Percentiles rank a stretch among this genome's conserved stretches.
Conservation (phyloP, 2,113 vertebrate genomes). For the Istiophorus platypterus region DNA sequence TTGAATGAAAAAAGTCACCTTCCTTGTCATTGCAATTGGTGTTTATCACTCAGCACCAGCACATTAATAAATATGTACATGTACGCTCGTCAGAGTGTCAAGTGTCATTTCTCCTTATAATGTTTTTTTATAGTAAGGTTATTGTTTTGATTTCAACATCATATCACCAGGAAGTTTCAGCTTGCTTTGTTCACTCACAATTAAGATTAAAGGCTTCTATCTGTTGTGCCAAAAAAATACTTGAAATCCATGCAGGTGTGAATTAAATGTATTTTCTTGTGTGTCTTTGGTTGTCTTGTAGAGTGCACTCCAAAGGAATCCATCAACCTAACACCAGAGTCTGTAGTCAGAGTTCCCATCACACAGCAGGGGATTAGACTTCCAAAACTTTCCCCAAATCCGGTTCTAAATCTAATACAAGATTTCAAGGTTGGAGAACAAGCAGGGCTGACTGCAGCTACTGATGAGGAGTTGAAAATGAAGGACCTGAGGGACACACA, state of each 20-base stretch:
- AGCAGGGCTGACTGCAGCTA: neutral
- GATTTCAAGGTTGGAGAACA: slow-evolving; percentile 32
- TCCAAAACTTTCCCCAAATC: neutral
- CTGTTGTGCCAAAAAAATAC: neutral
- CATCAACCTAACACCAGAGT: slow-evolving; percentile 10
- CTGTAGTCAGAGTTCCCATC: neutral
- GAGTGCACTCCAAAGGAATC: neutral
- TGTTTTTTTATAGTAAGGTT: neutral
- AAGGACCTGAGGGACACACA: neutral
- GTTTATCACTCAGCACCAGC: neutral
- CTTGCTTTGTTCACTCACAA: neutral
- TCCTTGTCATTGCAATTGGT: no score
- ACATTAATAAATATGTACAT: neutral
- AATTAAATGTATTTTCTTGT: neutral
- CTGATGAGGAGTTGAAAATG: slow-evolving; percentile 8
- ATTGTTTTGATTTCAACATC: neutral
- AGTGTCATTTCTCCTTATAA: neutral
- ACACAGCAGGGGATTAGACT: neutral
- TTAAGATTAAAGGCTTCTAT: neutral
- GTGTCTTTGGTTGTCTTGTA: neutral
- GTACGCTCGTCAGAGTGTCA: neutral
- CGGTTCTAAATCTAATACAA: neutral
- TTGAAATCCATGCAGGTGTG: neutral
- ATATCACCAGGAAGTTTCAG: neutral
- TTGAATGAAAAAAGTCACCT: neutral